A percentile compares a stretch with the other conserved stretches of the same genome.
These are phyloP conservation scores for Drosophila nigrodunni DNA, from an alignment of 1,140 invertebrate species.

Conservation along the genomic window DNA sequence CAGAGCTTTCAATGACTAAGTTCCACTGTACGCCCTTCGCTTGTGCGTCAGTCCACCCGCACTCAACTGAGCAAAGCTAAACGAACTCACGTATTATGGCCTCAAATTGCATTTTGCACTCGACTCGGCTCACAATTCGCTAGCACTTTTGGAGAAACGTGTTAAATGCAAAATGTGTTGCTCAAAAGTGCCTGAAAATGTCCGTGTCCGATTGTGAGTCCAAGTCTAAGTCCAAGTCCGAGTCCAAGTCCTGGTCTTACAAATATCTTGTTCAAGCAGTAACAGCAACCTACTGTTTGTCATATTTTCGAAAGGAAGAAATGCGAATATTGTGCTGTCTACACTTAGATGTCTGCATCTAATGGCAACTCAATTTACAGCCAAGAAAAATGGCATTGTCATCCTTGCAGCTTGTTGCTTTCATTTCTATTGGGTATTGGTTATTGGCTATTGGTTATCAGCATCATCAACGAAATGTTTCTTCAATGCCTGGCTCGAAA, in stretches of 20 bases:
- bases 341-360: not conserved
- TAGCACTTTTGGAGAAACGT: conserved; percentile 54
- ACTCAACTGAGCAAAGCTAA: conserved; percentile 56
- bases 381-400: conserved; percentile 38
- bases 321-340: not conserved
- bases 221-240: too few species aligned
- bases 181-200: conserved; percentile 26
- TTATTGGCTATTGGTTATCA: conserved; percentile 11
- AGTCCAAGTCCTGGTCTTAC: conserved; percentile 17
- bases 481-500: conserved; percentile 34
- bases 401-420: conserved; percentile 21
- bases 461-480: conserved; percentile 37
- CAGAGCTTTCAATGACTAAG: not conserved
- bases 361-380: conserved; percentile 24
- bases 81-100: conserved; percentile 72
- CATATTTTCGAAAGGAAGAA: conserved; percentile 34
- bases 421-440: conserved; percentile 8
- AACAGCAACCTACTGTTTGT: conserved; percentile 32
- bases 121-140: conserved; percentile 70
- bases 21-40: conserved; percentile 13
- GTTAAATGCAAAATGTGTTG: conserved; percentile 71
- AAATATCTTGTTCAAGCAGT: not conserved
- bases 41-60: conserved; percentile 28
- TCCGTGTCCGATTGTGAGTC: conserved; percentile 14
- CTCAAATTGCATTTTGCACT: conserved; percentile 76